Conservation (phyloP, 2,888 invertebrate genomes). For the Belgica antarctica region DNA sequence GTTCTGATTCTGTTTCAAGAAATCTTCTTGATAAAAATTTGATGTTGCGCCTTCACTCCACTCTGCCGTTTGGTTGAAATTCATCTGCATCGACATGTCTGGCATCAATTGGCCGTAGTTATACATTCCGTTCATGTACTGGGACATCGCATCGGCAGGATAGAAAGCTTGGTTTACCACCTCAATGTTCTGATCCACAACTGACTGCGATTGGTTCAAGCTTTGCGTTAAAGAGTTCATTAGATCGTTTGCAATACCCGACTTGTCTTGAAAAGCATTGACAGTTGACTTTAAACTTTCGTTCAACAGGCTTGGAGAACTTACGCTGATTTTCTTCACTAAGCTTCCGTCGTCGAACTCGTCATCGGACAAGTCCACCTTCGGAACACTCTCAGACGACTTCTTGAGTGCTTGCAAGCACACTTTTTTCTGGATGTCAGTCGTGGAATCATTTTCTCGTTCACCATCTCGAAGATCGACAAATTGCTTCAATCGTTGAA, state of each 20-base stretch:
- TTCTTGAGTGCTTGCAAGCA: slow-evolving; percentile 30
- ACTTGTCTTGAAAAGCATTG: slow-evolving; percentile 22
- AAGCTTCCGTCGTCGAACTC: slow-evolving; percentile 32
- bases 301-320: not conserved
- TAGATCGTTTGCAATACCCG: slow-evolving; percentile 14
- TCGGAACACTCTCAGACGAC: not conserved
- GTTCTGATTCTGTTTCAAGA: too few relatives aligned
- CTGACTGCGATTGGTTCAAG: too few relatives aligned
- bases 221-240: slow-evolving; percentile 25
- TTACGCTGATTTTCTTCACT: slow-evolving; percentile 50
- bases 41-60: too few relatives aligned
- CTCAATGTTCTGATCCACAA: too few relatives aligned
- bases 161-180: too few relatives aligned
- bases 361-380: slow-evolving; percentile 22
- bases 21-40: too few relatives aligned
- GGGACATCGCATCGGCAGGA: too few relatives aligned
- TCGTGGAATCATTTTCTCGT: not conserved
- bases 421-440: not conserved
- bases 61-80: too few relatives aligned
- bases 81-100: too few relatives aligned
- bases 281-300: not conserved
- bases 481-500: slow-evolving; percentile 72
- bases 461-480: slow-evolving; percentile 61
- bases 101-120: too few relatives aligned
- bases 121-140: too few relatives aligned